phyloP scores from a whole-genome alignment of 2,888 invertebrate species.

The Ochropleura leucogaster region DNA sequence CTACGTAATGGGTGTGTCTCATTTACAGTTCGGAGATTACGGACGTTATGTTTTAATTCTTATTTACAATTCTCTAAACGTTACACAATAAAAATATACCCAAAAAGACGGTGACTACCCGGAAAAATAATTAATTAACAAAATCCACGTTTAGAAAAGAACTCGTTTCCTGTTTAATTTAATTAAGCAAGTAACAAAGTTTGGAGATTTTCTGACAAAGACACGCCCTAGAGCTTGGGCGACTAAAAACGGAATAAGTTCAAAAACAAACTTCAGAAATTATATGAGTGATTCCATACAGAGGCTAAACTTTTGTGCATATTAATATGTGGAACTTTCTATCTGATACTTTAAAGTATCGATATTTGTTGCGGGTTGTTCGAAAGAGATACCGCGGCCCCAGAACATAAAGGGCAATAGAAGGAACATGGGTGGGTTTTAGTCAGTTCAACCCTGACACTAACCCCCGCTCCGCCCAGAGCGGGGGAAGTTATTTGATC shows the following conservation, averaged over 20 bases:
- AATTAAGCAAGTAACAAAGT: slow-evolving; percentile 14
- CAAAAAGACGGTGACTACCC: not conserved
- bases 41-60: not conserved
- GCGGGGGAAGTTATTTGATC: too few species aligned
- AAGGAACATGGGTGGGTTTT: too few species aligned
- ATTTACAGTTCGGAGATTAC: not conserved
- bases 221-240: too few species aligned
- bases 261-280: not conserved
- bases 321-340: not conserved
- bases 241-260: not conserved
- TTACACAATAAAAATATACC: not conserved
- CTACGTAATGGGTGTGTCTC: not conserved
- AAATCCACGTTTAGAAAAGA: slow-evolving; percentile 8
- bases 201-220: not conserved
- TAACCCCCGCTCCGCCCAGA: too few species aligned
- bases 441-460: too few species aligned
- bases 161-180: slow-evolving; percentile 19
- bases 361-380: too few species aligned
- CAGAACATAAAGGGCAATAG: too few species aligned
- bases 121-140: slow-evolving; percentile 27
- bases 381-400: too few species aligned
- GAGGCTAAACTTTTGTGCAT: not conserved
- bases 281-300: not conserved
- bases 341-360: not conserved
- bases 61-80: not conserved